Percentiles rank a stretch among this genome's conserved stretches.
Conservation (phyloP, 2,797 vertebrate species). For the Crax fasciolata region DNA sequence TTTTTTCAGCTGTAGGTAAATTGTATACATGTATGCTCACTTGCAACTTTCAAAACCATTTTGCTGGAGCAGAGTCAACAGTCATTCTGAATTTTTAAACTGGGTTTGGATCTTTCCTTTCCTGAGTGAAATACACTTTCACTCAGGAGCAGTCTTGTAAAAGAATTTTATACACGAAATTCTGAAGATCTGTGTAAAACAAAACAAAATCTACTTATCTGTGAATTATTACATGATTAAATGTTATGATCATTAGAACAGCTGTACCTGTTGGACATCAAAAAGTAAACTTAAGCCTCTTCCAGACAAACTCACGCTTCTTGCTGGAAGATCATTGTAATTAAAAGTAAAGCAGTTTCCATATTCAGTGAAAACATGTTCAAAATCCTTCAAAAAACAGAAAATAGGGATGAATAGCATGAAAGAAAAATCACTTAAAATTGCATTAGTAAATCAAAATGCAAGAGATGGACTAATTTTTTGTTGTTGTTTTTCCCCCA, state of each 20-base stretch:
- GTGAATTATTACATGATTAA: not conserved
- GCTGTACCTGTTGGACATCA: slow-evolving; percentile 82
- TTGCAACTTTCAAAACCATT: not conserved
- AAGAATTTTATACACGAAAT: not conserved
- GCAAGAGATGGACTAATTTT: not conserved
- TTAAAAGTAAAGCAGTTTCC: slow-evolving; percentile 88
- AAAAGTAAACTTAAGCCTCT: slow-evolving; percentile 84
- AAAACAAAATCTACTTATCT: not conserved
- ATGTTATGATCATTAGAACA: not conserved
- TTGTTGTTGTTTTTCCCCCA: fast-evolving
- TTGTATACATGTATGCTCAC: not conserved
- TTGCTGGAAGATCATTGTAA: slow-evolving; percentile 66
- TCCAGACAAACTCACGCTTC: slow-evolving; percentile 82
- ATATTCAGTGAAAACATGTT: slow-evolving; percentile 85
- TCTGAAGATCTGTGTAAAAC: not conserved
- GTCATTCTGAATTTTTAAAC: not conserved
- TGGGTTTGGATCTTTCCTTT: not conserved
- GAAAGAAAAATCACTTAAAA: not conserved
- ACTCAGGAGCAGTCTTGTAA: not conserved
- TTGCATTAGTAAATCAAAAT: not conserved
- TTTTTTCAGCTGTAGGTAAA: not conserved
- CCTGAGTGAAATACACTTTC: not conserved
- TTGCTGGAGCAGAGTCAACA: not conserved
- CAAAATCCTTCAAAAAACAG: slow-evolving; percentile 81
- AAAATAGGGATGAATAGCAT: slow-evolving; percentile 53